Evolutionary conservation across 2,113 vertebrate species (phyloP).

Genomic region (Felis chaus): DNA sequence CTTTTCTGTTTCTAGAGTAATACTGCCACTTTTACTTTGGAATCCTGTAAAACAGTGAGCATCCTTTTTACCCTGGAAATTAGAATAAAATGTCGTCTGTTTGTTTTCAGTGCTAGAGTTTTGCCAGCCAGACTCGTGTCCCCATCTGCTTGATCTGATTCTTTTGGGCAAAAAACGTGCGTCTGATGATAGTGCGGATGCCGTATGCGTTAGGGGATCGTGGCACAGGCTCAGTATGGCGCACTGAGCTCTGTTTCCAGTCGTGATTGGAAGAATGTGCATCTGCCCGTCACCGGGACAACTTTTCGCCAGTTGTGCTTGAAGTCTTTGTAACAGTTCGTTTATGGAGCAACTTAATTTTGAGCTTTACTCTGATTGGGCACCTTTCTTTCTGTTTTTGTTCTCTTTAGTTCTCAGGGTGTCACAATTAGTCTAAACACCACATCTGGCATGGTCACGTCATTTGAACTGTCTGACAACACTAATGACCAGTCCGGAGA

Average conservation of each 20-base stretch:
- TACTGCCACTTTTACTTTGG: not conserved
- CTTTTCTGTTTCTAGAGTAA: not conserved
- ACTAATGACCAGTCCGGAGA: slow-evolving; percentile 84
- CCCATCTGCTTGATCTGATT: slow-evolving; percentile 70
- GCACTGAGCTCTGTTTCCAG: not conserved
- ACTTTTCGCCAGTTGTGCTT: not conserved
- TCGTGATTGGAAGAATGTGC: not conserved
- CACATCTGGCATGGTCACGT: slow-evolving; percentile 85
- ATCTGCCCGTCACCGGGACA: not conserved
- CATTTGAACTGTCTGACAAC: slow-evolving; percentile 86
- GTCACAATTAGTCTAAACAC: slow-evolving; percentile 89
- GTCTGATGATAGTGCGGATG: slow-evolving; percentile 58
- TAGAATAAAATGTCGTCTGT: slow-evolving; percentile 46
- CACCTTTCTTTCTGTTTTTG: not conserved
- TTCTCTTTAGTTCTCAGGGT: slow-evolving; percentile 85
- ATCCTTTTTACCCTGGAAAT: slow-evolving; percentile 66
- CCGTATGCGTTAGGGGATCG: not conserved
- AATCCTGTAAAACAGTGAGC: slow-evolving; percentile 14
- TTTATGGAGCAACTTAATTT: not conserved
- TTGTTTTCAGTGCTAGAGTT: slow-evolving; percentile 61
- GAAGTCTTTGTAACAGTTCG: not conserved
- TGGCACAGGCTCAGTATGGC: not conserved
- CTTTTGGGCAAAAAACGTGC: slow-evolving; percentile 66
- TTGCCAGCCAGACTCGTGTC: slow-evolving; percentile 66
- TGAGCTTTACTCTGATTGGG: not conserved